Conservation (phyloP, 2,888 invertebrate genomes). For the Orchesellides sinensis region DNA sequence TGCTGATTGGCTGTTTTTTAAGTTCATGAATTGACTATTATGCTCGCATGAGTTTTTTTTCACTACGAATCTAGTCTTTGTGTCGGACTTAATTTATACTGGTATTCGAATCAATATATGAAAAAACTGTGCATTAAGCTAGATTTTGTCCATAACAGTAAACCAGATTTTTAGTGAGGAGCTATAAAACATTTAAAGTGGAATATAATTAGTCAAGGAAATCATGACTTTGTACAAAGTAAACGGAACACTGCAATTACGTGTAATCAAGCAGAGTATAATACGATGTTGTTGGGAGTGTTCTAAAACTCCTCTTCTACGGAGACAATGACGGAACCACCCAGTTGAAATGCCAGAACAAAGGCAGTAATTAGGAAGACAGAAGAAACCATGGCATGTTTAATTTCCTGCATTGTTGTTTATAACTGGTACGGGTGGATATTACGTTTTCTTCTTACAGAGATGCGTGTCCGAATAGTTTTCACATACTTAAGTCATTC, state of each 20-base stretch:
- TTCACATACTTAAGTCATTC: no score
- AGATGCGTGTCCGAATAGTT: neutral
- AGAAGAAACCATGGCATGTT: slow-evolving; percentile 13
- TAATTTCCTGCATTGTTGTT: neutral
- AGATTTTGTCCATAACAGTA: no score
- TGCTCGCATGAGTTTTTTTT: neutral
- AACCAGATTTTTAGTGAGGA: neutral
- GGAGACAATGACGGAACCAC: slow-evolving; percentile 37
- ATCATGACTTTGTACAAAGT: slow-evolving; percentile 1
- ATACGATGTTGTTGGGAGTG: neutral
- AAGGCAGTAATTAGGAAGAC: slow-evolving; percentile 39
- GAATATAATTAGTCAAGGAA: neutral
- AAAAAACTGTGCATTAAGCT: no score
- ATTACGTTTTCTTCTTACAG: no score
- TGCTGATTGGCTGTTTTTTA: neutral
- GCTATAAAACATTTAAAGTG: neutral
- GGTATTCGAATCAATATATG: no score
- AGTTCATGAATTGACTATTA: neutral
- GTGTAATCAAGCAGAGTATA: slow-evolving; percentile 23
- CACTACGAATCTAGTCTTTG: neutral
- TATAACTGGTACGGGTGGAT: neutral
- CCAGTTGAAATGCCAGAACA: slow-evolving; percentile 43
- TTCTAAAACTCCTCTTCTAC: neutral
- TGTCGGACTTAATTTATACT: no score
- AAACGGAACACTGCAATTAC: slow-evolving; percentile 47